Evolutionary conservation across 2,113 vertebrate genomes (phyloP), one percentile per base, ranked within the genome.

Genomic region (Phaethornis superciliosus): DNA sequence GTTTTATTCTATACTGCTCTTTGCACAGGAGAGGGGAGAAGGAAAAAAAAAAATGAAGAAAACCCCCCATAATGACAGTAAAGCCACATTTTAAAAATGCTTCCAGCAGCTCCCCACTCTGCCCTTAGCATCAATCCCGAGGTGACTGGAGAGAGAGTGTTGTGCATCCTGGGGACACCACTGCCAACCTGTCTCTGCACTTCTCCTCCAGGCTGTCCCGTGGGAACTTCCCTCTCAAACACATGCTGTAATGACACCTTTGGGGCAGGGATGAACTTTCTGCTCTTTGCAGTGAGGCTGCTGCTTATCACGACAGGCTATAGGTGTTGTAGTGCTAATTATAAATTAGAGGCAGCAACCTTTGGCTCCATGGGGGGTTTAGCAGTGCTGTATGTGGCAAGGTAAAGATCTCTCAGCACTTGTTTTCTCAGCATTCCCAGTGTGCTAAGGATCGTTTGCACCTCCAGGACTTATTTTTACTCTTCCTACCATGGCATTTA

Each of bases 191-290:
- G 2, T 42, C 40, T 26, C 65, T 2, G 0, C 0, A 0, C 17
- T 22, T 4, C 1, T 14, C 5, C 7, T n/a, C 33, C 32, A 6
- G 14, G 20, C 23, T 27, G 19, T 9, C 26, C 30, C 0, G 0
- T 15, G 37, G 33, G 5, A 3, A 13, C 7, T 51, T 33, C 26
- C 1, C 0, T 62, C 64, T 44, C 69, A 33, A 28, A 33, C 26
- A 13, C 4, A 27, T 0, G 0, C 26, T 47, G 1, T 1, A 44
- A 49, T 0, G 0, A 72, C 32, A 28, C 32, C 26, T 4, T 0
- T 15, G 23, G 74, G 62, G 52, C 64, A 78, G n/a, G n/a, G 26
- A 22, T 2, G 11, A 6, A 24, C 26, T 81, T 84, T 55, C 19
- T 75, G 28, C 52, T n/a, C 1, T 0, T 18, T 0, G 1, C 46